Percentiles rank a stretch among this genome's conserved stretches.
These are phyloP conservation scores for Oncorhynchus gorbuscha DNA, from an alignment of 2,113 vertebrate genomes.

Conservation along the genomic window DNA sequence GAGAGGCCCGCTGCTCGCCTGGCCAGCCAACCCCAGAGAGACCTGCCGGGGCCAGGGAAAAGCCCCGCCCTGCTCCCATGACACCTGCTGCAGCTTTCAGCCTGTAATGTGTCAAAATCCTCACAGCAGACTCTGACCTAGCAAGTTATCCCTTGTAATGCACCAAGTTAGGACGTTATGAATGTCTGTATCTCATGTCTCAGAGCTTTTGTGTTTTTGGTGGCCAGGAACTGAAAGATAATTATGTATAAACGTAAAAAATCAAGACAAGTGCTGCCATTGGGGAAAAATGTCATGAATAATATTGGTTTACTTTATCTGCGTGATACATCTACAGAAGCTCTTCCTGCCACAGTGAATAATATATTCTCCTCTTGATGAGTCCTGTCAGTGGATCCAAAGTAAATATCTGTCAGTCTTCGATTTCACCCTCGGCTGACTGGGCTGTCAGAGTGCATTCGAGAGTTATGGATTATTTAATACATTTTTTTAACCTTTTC, in stretches of 20 bases:
- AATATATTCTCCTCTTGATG: no score
- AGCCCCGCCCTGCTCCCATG: constrained; percentile 50
- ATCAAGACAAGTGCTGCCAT: no score
- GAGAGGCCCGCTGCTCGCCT: constrained; percentile 68
- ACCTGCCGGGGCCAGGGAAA: constrained; percentile 34
- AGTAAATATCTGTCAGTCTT: no score
- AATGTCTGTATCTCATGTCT: background rate
- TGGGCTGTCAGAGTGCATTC: background rate
- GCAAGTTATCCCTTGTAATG: background rate
- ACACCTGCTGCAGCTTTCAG: constrained; percentile 61
- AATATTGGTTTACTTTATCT: no score
- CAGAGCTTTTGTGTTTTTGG: no score
- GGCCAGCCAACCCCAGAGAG: constrained; percentile 26
- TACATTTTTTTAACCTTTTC: background rate
- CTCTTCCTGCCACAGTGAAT: no score
- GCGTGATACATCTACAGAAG: no score
- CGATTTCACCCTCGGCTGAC: constrained; percentile 42
- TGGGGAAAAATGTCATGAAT: no score
- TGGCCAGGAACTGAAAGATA: no score
- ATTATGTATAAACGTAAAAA: no score
- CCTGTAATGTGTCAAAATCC: constrained; percentile 42
- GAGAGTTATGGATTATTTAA: constrained; percentile 57
- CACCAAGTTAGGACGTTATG: background rate
- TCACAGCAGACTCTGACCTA: background rate
- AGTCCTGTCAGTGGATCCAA: no score